phyloP scores from a whole-genome alignment of 2,888 invertebrate species.

The Stegophylla sp. region DNA sequence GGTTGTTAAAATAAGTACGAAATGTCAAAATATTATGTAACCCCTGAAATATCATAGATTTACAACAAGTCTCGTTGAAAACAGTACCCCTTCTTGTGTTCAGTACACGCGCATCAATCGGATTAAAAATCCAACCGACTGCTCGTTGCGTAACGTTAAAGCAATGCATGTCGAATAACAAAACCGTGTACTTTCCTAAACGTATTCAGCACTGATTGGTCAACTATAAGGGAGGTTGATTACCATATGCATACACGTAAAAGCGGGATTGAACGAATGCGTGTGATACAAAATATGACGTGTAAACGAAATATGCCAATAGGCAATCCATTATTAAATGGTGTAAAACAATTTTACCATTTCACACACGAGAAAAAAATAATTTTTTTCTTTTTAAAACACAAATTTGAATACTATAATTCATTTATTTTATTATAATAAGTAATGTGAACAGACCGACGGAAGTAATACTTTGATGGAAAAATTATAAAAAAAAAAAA shows the following conservation, averaged over 20 bases:
- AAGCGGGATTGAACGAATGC: neutral
- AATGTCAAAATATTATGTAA: neutral
- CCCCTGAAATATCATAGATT: neutral
- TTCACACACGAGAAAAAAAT: neutral
- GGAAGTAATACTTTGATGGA: too few species aligned
- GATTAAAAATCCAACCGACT: slow-evolving; percentile 54
- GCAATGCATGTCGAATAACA: neutral
- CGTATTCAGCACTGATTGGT: neutral
- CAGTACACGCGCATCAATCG: slow-evolving; percentile 13
- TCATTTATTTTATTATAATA: too few species aligned
- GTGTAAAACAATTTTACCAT: neutral
- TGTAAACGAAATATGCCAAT: neutral
- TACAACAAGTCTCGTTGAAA: neutral
- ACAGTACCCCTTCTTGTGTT: neutral
- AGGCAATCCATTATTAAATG: neutral
- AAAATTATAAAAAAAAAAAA: too few species aligned
- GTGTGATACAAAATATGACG: neutral
- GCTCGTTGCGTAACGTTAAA: slow-evolving; percentile 49
- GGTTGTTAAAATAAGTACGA: neutral
- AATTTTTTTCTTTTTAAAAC: neutral
- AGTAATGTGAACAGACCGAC: too few species aligned
- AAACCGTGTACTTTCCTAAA: neutral
- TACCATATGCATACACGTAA: neutral
- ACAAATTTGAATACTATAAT: neutral
- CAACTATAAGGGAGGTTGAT: slow-evolving; percentile 5